Percentiles rank a stretch among this genome's conserved stretches.
These are phyloP conservation scores for Bergia puertoricense DNA, from an alignment of 92 coral and sea anemone species.

Conservation along the genomic window DNA sequence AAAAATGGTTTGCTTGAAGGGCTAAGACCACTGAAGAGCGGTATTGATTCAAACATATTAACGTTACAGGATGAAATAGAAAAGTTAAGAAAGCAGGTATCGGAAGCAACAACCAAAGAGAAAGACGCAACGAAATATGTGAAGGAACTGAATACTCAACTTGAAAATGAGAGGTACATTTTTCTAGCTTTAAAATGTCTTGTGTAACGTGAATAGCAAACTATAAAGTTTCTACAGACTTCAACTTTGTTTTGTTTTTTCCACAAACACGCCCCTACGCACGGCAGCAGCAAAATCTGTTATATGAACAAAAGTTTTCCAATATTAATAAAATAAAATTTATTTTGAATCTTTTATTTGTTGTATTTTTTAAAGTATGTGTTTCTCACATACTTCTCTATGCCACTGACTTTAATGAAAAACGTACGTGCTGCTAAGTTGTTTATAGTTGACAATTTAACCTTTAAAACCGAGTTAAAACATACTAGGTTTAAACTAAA, in stretches of 20 bases:
- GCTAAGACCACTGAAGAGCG: not conserved
- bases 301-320: not conserved
- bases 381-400: too few species aligned
- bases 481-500: too few species aligned
- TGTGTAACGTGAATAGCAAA: not conserved
- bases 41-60: not conserved
- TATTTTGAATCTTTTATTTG: too few species aligned
- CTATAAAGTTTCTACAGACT: not conserved
- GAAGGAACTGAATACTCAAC: conserved; percentile 56
- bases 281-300: not conserved
- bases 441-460: too few species aligned
- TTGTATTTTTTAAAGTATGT: too few species aligned
- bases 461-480: too few species aligned
- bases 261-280: not conserved
- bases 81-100: conserved; percentile 45
- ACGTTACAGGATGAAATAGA: conserved; percentile 50
- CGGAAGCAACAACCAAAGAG: conserved; percentile 47
- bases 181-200: not conserved
- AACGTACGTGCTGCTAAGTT: too few species aligned
- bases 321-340: too few species aligned
- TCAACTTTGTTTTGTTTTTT: not conserved
- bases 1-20: too few species aligned
- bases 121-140: conserved; percentile 52
- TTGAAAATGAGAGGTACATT: conserved; percentile 60
- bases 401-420: too few species aligned